A percentile compares a stretch with the other conserved stretches of the same genome.
Evolutionary conservation across 2,113 vertebrate species (phyloP).

Genomic region (Megaceryle maxima): DNA sequence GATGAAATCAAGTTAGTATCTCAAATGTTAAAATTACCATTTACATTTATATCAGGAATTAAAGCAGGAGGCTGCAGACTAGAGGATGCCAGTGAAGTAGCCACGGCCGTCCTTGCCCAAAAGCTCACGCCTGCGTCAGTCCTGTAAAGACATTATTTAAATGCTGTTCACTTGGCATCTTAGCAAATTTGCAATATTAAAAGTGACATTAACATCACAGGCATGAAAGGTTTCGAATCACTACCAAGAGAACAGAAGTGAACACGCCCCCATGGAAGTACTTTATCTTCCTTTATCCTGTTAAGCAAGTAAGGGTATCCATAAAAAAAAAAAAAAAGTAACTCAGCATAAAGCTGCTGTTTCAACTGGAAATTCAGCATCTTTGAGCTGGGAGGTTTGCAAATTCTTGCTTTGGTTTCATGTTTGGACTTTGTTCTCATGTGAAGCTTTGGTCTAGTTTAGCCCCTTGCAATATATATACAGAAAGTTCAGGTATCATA

Average conservation of each 20-base stretch:
- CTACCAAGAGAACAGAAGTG: not conserved
- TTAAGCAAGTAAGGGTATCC: not conserved
- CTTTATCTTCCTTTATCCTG: not conserved
- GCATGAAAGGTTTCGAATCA: conserved; percentile 22
- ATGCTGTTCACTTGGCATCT: not conserved
- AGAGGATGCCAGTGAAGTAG: not conserved
- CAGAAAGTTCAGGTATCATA: not conserved
- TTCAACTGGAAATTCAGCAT: not conserved
- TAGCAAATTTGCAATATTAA: conserved; percentile 19
- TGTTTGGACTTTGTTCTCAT: not conserved
- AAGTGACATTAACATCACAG: conserved; percentile 33
- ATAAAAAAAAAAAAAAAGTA: not conserved
- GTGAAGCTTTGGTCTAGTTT: not conserved
- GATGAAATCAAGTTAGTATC: conserved; percentile 3
- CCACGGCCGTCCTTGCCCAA: not conserved
- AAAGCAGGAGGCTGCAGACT: not conserved
- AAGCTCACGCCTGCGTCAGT: not conserved
- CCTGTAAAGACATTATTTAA: not conserved
- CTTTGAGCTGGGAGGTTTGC: not conserved
- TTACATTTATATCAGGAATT: conserved; percentile 12
- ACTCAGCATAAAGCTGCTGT: not conserved
- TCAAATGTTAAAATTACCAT: conserved; percentile 51
- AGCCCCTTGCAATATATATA: not conserved
- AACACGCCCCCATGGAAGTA: not conserved
- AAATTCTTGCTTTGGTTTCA: not conserved